A percentile compares a stretch with the other conserved stretches of the same genome.
These are phyloP conservation scores for Pedetes capensis DNA, from an alignment of 2,113 vertebrate species.

Conservation along the genomic window DNA sequence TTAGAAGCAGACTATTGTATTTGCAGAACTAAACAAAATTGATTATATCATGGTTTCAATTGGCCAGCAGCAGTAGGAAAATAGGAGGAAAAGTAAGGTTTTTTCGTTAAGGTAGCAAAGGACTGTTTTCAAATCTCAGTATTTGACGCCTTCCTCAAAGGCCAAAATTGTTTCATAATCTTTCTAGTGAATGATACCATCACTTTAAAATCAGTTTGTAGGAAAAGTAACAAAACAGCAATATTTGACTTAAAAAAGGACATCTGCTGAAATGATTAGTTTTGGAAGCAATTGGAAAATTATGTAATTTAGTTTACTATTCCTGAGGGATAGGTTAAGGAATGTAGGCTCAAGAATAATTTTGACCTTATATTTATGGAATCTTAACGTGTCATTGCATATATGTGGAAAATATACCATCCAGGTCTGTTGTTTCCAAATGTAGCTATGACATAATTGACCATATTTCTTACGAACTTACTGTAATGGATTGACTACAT, in stretches of 20 bases:
- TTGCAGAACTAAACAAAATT: neutral
- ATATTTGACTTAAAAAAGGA: neutral
- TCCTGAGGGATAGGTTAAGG: neutral
- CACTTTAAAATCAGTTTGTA: neutral
- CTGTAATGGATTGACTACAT: neutral
- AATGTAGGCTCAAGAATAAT: neutral
- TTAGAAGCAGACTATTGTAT: neutral
- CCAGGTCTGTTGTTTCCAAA: neutral
- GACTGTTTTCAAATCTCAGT: neutral
- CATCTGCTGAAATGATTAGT: neutral
- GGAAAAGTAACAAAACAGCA: neutral
- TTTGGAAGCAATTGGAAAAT: neutral
- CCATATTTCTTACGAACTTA: neutral
- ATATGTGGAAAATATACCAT: neutral
- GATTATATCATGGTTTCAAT: neutral
- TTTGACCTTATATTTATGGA: neutral
- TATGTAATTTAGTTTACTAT: neutral
- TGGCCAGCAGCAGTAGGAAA: neutral
- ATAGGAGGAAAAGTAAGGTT: rapidly evolving
- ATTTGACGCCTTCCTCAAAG: neutral
- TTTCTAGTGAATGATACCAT: neutral
- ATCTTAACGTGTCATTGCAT: neutral
- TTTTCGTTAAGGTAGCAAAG: neutral
- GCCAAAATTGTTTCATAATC: neutral
- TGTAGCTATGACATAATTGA: neutral